Evolutionary conservation across 2,888 invertebrate species (phyloP), one percentile per base, ranked within the genome.

Genomic region (Acheta domesticus): DNA sequence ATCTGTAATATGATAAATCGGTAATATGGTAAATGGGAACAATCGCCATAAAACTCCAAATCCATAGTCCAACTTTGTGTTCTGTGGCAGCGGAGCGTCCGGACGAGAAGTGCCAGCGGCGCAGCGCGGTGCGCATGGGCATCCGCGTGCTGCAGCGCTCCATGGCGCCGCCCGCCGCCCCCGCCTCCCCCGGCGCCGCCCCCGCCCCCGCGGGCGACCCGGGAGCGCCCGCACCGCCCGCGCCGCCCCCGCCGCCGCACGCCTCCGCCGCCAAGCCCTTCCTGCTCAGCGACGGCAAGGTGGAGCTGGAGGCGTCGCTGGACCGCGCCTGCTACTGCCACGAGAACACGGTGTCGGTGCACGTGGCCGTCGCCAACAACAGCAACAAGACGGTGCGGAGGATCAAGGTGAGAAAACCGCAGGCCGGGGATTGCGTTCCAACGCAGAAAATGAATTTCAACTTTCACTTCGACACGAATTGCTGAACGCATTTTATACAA

Each of bases 281-380:
- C 85, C 88, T 96, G 62, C 89, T 96, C 79, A 95, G 94, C 84
- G 95, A 95, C 83, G 96, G 96, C 78, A 91, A 93, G 82, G 92
- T 96, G 82, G 91, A 92, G 83, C 86, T 96, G 77, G 93, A 94
- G 84, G 95, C 95, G 2, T 92, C 92, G 85, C 88, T 96, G 83
- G 94, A 96, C 87, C 94, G 93, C 84, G 92, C 93, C 49, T 92
- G 93, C 84, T 96, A 96, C 86, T 92, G 93, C 5, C 95, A 96
- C 85, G 96, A 94, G 11, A 96, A 96, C 85, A 90, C 92, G 50
- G 90, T 96, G 82, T 89, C 90, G 83, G 93, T 96, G 11, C 91
- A 91, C 83, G 91, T 96, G 62, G 89, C 91, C 82, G 89, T 96
- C 81, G 91, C 90, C 83, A 96, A 96, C 86, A 93, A 93, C 85